Base-by-base conservation (phyloP, 2,113 vertebrate species). In the Cairina moschata region DNA sequence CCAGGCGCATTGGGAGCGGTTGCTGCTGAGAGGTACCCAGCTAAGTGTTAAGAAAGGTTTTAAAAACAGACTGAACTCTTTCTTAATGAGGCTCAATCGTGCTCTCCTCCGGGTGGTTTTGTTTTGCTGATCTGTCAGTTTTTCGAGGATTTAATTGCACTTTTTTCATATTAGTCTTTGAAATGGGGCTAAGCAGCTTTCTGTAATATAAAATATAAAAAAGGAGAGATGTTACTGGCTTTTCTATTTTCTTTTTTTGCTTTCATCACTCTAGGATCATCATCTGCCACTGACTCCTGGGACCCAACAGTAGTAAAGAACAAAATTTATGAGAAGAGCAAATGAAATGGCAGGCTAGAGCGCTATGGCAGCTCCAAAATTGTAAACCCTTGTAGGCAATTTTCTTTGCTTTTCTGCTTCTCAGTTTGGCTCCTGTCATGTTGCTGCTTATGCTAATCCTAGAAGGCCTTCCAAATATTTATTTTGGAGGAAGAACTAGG, bases 61-160 rank as follows among this genome's bases (percentile, higher is more conserved):
- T 98, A 96, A 97, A 98, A 98, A 98, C 97, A 97, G 97, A 94
- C 97, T 97, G 97, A 98, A 98, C 98, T 98, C 97, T 97, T 97
- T 93, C 97, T 97, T 97, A 98, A 98, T 98, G 97, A 98, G 97
- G 97, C 98, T 97, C 96, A 94, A 95, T 97, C 83, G 96, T 97
- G 95, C 96, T 97, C 97, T 98, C 97, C 97, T 98, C 96, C 74
- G 97, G 97, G 98, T 97, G 97, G 97, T 98, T 98, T 98, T 98
- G 98, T 98, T 98, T 98, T 98, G 98, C 97, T 98, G 98, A 98
- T 97, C 96, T 97, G 97, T 98, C 97, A 97, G 96, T 98, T 98
- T 98, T 97, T 97, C 96, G 42, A 97, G 96, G 97, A 96, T 97
- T 97, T 98, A 97, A 98, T 98, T 98, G 97, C 96, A 97, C 97